Base-by-base conservation (phyloP, 2,888 invertebrate species). In the Nymphalis c-album region DNA sequence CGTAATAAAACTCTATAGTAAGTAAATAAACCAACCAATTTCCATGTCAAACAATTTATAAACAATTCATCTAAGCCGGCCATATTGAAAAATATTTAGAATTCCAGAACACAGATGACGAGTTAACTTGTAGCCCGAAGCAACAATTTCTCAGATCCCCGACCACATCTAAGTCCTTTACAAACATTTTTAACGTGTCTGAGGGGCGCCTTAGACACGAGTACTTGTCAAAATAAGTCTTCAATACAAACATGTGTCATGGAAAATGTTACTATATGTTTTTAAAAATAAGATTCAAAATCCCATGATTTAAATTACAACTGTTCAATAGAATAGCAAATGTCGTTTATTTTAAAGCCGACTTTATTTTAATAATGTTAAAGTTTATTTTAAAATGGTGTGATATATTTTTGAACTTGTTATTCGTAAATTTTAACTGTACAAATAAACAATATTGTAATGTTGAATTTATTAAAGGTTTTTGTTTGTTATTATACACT, bases 11-110 rank as follows among this genome's bases (percentile, higher is more conserved):
- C n/a, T n/a, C 47, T 26, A 47, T 35, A 58, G 47, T 35, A 45
- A 60, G 22, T 45, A 64, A 64, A 40, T 64, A 55, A 45, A 40
- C 22, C 60, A 51, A 53, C 18, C 18, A 20, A 69, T 67, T 62
- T 63, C 62, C 67, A 63, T 69, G 67, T 71, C 67, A 69, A 71
- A 71, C 60, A 69, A 59, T 62, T 69, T 40, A 67, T 55, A 64
- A 69, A 64, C 69, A 69, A 71, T 71, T 63, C 63, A 71, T 64
- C 59, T 51, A 26, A 47, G 57, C 69, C 63, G 22, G 65, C 55
- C 22, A 51, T 59, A 60, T 51, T 64, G 68, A 60, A 68, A 64
- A 68, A 60, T 64, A 55, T 40, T 68, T 64, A 48, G 68, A 61
- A 64, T 60, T 64, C 58, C 60, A 60, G 20, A 59, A 53, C 60